Evolutionary conservation across 1,140 invertebrate genomes (phyloP).

Genomic region (Orius laevigatus): DNA sequence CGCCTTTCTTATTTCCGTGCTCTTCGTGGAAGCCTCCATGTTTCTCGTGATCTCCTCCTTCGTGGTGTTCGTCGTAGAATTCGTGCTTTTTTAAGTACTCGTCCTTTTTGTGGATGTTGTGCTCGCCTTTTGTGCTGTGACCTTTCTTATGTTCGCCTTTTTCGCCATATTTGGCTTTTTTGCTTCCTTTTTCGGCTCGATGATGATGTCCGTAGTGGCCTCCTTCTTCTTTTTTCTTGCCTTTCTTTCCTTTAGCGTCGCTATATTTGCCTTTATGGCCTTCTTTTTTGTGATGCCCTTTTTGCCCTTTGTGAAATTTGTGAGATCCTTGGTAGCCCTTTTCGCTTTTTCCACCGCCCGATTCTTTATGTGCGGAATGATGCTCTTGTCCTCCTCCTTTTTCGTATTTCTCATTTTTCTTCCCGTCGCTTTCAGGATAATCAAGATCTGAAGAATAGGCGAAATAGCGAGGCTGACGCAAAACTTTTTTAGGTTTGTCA

Average conservation of each 20-base stretch:
- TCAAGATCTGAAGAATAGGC: conserved; percentile 6
- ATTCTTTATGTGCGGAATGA: conserved; percentile 23
- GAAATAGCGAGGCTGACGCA: conserved; percentile 6
- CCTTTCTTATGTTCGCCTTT: conserved; percentile 49
- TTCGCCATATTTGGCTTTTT: conserved; percentile 33
- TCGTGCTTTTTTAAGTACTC: conserved; percentile 55
- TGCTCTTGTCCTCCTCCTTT: conserved; percentile 24
- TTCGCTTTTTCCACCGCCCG: conserved; percentile 24
- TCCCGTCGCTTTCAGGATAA: conserved; percentile 2
- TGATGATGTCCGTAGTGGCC: conserved; percentile 28
- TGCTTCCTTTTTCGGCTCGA: conserved; percentile 26
- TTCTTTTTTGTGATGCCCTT: conserved; percentile 28
- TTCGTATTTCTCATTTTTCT: conserved; percentile 20
- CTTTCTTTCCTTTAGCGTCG: conserved; percentile 25
- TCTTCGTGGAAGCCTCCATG: conserved; percentile 40
- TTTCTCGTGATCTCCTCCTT: conserved; percentile 43
- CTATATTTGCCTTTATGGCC: conserved; percentile 26
- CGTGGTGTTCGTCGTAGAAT: conserved; percentile 53
- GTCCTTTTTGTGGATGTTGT: conserved; percentile 54
- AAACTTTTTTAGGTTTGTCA: not conserved
- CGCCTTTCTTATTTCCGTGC: conserved; percentile 34
- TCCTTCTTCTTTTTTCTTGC: conserved; percentile 26
- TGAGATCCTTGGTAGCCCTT: conserved; percentile 28
- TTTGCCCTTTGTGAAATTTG: conserved; percentile 26
- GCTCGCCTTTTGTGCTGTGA: conserved; percentile 50